phyloP scores from a whole-genome alignment of 2,797 vertebrate species.

The Pempheris klunzingeri region DNA sequence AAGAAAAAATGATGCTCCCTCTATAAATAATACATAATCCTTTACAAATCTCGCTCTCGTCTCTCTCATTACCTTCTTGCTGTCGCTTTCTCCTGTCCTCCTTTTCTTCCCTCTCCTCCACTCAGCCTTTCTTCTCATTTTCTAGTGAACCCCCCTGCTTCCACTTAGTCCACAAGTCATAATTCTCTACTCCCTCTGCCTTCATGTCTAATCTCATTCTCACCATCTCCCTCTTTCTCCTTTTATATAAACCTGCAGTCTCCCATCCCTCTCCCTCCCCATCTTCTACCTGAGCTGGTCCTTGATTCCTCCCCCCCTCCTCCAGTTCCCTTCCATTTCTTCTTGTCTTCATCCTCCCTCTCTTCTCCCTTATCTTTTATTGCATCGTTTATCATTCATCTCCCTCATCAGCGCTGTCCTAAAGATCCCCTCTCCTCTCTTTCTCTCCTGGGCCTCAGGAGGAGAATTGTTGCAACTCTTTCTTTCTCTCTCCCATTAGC shows the following conservation, averaged over 20 bases:
- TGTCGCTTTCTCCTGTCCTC: constrained; percentile 55
- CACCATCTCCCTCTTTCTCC: constrained; percentile 54
- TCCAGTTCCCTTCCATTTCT: constrained; percentile 34
- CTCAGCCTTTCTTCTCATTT: constrained; percentile 32
- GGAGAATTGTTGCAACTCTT: constrained; percentile 45
- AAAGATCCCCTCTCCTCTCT: constrained; percentile 54
- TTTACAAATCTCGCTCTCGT: constrained; percentile 76
- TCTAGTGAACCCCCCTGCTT: constrained; percentile 13
- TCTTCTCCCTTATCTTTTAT: constrained; percentile 70
- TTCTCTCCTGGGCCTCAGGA: constrained; percentile 40
- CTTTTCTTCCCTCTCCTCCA: constrained; percentile 34
- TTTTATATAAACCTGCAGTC: constrained; percentile 63
- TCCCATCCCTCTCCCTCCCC: constrained; percentile 59
- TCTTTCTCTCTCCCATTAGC: constrained; percentile 23
- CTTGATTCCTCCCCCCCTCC: constrained; percentile 52
- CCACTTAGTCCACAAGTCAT: constrained; percentile 54
- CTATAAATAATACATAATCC: constrained; percentile 88
- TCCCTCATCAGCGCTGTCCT: constrained; percentile 60
- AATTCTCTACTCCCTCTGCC: constrained; percentile 48
- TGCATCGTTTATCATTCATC: constrained; percentile 69
- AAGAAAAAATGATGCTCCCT: constrained; percentile 51
- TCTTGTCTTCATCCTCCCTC: constrained; percentile 32
- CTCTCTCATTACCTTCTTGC: constrained; percentile 78
- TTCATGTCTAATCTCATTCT: constrained; percentile 67
- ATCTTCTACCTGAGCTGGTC: constrained; percentile 68